phyloP scores from a whole-genome alignment of 30 jellyfish, hydroid and myxozoan species.

The Aurelia sp. region DNA sequence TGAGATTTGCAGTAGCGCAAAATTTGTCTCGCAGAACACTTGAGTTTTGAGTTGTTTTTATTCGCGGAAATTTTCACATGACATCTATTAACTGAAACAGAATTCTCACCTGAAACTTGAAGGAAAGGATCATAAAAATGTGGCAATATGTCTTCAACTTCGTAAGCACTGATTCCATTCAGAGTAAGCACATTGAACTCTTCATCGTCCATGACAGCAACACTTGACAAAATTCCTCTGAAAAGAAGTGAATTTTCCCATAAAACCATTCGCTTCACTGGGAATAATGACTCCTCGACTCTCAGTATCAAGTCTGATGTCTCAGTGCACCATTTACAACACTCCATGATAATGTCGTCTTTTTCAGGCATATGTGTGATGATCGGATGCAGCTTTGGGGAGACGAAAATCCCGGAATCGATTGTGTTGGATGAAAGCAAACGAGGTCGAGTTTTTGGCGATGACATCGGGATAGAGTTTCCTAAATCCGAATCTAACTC shows the following conservation, averaged over 20 bases:
- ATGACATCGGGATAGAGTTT: neutral
- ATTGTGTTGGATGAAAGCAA: neutral
- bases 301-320: slow-evolving; percentile 33
- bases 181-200: slow-evolving; percentile 17
- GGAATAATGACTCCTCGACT: slow-evolving; percentile 27
- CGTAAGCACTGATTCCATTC: slow-evolving; percentile 28
- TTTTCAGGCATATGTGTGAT: neutral
- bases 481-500: neutral
- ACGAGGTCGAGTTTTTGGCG: neutral
- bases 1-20: no score
- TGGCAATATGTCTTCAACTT: slow-evolving; percentile 33
- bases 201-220: slow-evolving; percentile 10
- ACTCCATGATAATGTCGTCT: neutral
- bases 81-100: neutral
- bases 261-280: slow-evolving; percentile 46
- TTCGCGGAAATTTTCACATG: no score
- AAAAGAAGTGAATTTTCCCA: slow-evolving; percentile 45
- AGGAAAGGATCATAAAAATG: slow-evolving; percentile 22
- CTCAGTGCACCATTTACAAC: slow-evolving; percentile 22
- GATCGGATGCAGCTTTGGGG: neutral
- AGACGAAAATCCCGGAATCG: slow-evolving; percentile 22
- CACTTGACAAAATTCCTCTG: slow-evolving; percentile 12
- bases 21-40: no score
- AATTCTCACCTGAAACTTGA: slow-evolving; percentile 21
- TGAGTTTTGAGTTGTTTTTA: no score